Evolutionary conservation across 2,797 vertebrate species (phyloP), one percentile per base, ranked within the genome.

Genomic region (Hoplostethus mediterraneus): DNA sequence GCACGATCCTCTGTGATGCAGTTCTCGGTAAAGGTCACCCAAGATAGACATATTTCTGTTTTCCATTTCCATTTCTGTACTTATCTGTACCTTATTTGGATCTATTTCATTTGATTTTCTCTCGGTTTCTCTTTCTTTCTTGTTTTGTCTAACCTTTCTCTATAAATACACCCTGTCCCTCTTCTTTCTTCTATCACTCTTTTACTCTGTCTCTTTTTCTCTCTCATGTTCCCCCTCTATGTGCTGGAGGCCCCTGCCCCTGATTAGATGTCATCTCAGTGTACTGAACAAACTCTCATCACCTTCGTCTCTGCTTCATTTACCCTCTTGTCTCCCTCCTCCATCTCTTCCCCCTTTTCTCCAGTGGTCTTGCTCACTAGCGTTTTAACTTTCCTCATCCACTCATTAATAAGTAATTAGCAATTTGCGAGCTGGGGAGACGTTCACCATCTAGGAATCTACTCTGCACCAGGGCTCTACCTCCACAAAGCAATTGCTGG

Each of bases 351-450:
- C 55, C 28, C 40, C 31, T 55, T 71, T 63, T 53, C 52, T 68
- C 78, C 73, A 59, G 55, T 67, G 66, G 81, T 73, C 76, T 71
- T 54, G 16, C 63, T 82, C 77, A 73, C 69, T 45, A 63, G 63
- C 88, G 87, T 90, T 80, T 91, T 84, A 89, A 68, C 78, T 79
- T 87, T 82, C 71, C 78, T 90, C 80, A 74, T 87, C 82, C 80
- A 62, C 70, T 88, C 85, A 91, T 93, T 92, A 92, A 94, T 93
- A 91, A 88, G 87, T 91, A 90, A 93, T 93, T 90, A 90, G 88
- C 71, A 75, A 86, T 87, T 86, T 80, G 74, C 47, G 58, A 82
- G 84, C 88, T 47, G 71, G 64, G 64, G 77, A 88, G 80, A 84
- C 52, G 63, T 66, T 89, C 80, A 63, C 79, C 77, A 30, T 89